Evolutionary conservation across 2,113 vertebrate genomes (phyloP).

Genomic region (Oncorhynchus mykiss): DNA sequence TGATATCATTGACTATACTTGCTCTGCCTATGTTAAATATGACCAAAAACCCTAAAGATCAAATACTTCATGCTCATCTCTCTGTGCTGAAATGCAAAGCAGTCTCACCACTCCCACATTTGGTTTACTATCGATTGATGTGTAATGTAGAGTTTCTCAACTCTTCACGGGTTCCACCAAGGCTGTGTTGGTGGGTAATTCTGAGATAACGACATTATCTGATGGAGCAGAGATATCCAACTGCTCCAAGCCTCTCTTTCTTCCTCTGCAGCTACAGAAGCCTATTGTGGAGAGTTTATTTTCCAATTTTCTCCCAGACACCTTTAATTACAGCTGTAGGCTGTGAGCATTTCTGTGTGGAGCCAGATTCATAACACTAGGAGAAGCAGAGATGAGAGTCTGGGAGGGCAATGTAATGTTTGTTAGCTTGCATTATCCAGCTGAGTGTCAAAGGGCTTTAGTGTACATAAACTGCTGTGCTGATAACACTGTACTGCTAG

Average conservation of each 20-base stretch:
- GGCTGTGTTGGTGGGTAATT: slow-evolving; percentile 25
- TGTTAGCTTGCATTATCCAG: not conserved
- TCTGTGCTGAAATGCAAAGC: slow-evolving; percentile 19
- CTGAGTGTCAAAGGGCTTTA: too few species aligned
- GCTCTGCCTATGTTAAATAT: too few species aligned
- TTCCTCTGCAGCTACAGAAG: not conserved
- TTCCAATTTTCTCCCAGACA: too few species aligned
- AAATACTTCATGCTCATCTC: not conserved
- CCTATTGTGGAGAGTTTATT: slow-evolving; percentile 21
- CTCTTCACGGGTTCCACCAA: slow-evolving; percentile 9
- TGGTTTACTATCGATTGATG: slow-evolving; percentile 22
- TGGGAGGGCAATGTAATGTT: too few species aligned
- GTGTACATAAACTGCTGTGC: too few species aligned
- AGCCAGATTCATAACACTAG: not conserved
- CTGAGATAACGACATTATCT: slow-evolving; percentile 32
- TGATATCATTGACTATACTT: too few species aligned
- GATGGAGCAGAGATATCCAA: slow-evolving; percentile 24
- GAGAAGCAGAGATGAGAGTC: too few species aligned
- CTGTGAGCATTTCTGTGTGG: slow-evolving; percentile 4
- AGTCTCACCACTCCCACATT: not conserved
- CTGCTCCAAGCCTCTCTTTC: not conserved
- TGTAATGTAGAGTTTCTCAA: slow-evolving; percentile 23
- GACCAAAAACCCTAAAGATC: too few species aligned
- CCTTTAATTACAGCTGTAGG: slow-evolving; percentile 30
- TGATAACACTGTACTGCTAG: not conserved